Evolutionary conservation across 2,797 vertebrate species (phyloP).

Genomic region (Chaunax sp.): DNA sequence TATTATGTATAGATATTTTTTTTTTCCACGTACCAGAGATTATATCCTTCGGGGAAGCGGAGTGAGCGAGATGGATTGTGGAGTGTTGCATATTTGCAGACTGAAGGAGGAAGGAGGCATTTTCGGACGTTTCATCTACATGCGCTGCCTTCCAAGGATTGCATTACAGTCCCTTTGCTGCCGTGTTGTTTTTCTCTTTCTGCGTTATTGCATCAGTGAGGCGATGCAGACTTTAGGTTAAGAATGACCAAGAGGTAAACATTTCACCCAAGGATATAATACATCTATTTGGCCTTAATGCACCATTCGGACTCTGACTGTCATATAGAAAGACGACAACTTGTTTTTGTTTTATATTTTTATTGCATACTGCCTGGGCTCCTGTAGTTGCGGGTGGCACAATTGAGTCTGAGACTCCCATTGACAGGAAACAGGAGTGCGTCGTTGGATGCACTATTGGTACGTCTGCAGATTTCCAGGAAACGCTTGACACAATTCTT

Average conservation of each 20-base stretch:
- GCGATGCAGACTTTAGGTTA: conserved; percentile 39
- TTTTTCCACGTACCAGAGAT: conserved; percentile 50
- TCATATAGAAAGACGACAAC: conserved; percentile 41
- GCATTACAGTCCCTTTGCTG: conserved; percentile 48
- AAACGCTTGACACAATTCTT: conserved; percentile 9
- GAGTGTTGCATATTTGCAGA: conserved; percentile 57
- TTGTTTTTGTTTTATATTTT: conserved; percentile 57
- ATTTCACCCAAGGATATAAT: conserved; percentile 52
- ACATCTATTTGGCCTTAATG: conserved; percentile 45
- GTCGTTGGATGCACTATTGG: not conserved
- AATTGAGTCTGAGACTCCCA: conserved; percentile 45
- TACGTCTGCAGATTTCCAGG: conserved; percentile 14
- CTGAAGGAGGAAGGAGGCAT: conserved; percentile 23
- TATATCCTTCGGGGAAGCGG: conserved; percentile 51
- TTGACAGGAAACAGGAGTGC: conserved; percentile 8
- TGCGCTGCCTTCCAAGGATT: conserved; percentile 41
- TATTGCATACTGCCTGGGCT: conserved; percentile 40
- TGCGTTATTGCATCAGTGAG: conserved; percentile 51
- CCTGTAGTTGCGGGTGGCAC: conserved; percentile 42
- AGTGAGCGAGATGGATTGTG: conserved; percentile 61
- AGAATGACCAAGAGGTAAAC: conserved; percentile 33
- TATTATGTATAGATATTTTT: conserved; percentile 63
- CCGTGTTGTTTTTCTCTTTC: conserved; percentile 36
- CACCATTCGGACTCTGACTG: conserved; percentile 16
- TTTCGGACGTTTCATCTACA: conserved; percentile 55